Conservation (phyloP, 2,113 vertebrate species). For the Dromiciops gliroides region DNA sequence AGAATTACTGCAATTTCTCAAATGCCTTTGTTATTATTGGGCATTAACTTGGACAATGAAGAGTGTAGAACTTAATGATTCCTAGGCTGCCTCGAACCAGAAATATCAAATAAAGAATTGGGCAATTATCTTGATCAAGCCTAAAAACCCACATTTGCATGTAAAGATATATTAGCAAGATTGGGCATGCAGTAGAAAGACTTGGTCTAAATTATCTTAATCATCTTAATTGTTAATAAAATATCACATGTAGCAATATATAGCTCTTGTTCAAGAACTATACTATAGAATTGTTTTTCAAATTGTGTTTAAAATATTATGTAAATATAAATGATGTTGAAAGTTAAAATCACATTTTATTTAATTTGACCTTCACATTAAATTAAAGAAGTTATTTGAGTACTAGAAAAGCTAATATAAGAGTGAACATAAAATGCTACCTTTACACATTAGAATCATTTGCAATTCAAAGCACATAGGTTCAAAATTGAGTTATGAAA, state of each 20-base stretch:
- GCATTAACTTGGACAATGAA: neutral
- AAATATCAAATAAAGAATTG: constrained; percentile 18
- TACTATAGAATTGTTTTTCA: neutral
- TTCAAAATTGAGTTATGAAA: constrained; percentile 32
- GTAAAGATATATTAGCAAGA: neutral
- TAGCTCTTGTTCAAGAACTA: neutral
- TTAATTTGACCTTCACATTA: constrained; percentile 27
- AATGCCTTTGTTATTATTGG: neutral
- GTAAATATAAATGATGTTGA: neutral
- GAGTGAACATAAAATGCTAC: neutral
- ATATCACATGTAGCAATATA: neutral
- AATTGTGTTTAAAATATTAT: neutral
- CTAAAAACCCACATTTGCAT: neutral
- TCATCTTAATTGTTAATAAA: neutral
- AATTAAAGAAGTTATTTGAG: neutral
- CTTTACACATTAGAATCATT: constrained; percentile 23
- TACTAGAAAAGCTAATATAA: constrained; percentile 10
- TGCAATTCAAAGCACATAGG: constrained; percentile 41
- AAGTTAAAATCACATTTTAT: constrained; percentile 5
- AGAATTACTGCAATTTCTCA: neutral
- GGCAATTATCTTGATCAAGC: neutral
- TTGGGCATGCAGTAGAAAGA: neutral
- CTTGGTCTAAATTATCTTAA: neutral
- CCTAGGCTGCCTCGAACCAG: fast-evolving
- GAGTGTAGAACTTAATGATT: neutral